Evolutionary conservation across 2,113 vertebrate species (phyloP).

Genomic region (Corythoichthys haematopterus): DNA sequence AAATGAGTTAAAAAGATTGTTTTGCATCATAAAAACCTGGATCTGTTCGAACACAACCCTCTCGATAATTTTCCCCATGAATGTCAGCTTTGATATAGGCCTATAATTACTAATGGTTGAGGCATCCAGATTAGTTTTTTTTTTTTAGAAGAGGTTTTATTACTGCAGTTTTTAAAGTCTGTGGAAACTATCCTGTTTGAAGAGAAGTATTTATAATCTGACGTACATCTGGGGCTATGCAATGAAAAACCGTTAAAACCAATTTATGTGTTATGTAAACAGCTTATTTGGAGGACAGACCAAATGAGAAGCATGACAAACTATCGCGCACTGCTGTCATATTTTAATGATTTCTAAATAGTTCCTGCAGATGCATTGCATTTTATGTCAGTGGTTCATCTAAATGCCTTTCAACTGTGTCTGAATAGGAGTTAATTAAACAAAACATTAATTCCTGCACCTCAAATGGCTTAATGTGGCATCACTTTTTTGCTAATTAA

Average conservation of each 20-base stretch:
- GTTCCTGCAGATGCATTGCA: background rate
- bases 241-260: background rate
- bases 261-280: background rate
- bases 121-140: too few relatives aligned
- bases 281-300: constrained; percentile 11
- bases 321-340: background rate
- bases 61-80: too few relatives aligned
- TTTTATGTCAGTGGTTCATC: constrained; percentile 3
- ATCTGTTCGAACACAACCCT: too few relatives aligned
- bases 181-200: too few relatives aligned
- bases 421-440: background rate
- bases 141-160: too few relatives aligned
- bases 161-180: too few relatives aligned
- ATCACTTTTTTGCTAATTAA: background rate
- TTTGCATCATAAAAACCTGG: too few relatives aligned
- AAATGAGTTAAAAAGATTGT: too few relatives aligned
- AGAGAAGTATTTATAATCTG: too few relatives aligned
- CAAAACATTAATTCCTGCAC: background rate
- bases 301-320: constrained; percentile 10
- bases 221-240: too few relatives aligned
- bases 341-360: constrained; percentile 4
- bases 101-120: too few relatives aligned
- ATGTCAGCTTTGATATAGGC: too few relatives aligned
- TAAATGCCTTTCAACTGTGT: background rate
- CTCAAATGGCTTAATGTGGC: background rate